Percentiles rank a stretch among this genome's conserved stretches.
phyloP scores from a whole-genome alignment of 2,888 invertebrate species.

The Agrilus cyanescens region DNA sequence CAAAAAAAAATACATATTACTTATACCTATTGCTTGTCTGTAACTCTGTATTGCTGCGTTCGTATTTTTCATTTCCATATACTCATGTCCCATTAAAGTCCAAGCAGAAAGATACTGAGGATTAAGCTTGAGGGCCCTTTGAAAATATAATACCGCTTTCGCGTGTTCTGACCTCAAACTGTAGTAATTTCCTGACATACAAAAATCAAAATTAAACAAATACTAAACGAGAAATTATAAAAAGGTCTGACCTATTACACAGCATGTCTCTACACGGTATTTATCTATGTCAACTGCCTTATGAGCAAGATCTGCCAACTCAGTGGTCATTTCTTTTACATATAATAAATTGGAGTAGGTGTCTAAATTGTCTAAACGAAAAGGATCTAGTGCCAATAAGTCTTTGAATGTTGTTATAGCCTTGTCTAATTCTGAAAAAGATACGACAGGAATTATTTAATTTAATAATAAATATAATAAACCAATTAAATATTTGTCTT shows the following conservation, averaged over 20 bases:
- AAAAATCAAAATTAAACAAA: constrained; percentile 6
- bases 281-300: constrained; percentile 90
- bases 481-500: not conserved
- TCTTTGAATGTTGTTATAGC: constrained; percentile 77
- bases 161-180: constrained; percentile 91
- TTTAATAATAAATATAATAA: not conserved
- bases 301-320: constrained; percentile 87
- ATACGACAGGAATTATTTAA: not conserved
- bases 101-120: constrained; percentile 91
- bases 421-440: constrained; percentile 68
- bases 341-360: constrained; percentile 93
- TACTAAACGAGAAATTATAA: not conserved
- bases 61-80: constrained; percentile 96
- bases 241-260: constrained; percentile 70
- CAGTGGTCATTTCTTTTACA: constrained; percentile 83
- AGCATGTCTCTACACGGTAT: constrained; percentile 94
- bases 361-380: constrained; percentile 89
- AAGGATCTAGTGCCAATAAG: constrained; percentile 80
- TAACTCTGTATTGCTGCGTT: constrained; percentile 98
- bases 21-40: constrained; percentile 82
- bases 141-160: constrained; percentile 95
- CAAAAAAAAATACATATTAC: no score
- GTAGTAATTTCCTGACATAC: constrained; percentile 80
- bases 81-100: constrained; percentile 98
- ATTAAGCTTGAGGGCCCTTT: constrained; percentile 85